A percentile compares a stretch with the other conserved stretches of the same genome.
Conservation (phyloP, 2,888 invertebrate genomes). For the Prosopocoilus inquinatus region DNA sequence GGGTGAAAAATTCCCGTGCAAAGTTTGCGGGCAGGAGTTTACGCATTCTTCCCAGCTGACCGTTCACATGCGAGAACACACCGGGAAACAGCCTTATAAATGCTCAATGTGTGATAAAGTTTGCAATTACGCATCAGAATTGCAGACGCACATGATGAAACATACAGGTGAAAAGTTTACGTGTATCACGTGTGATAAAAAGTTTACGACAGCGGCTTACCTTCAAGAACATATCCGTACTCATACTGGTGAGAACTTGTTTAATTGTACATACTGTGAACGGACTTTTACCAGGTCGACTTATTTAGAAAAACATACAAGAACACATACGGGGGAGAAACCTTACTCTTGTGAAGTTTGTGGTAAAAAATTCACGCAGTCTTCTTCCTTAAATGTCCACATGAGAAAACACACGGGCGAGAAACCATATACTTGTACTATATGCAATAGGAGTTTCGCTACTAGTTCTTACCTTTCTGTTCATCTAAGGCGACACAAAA, state of each 20-base stretch:
- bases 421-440: slow-evolving; percentile 43
- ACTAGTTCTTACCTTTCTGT: slow-evolving; percentile 44
- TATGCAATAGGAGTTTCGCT: slow-evolving; percentile 44
- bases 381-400: slow-evolving; percentile 46
- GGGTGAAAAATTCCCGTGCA: slow-evolving; percentile 52
- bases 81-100: slow-evolving; percentile 46
- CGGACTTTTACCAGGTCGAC: slow-evolving; percentile 56
- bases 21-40: slow-evolving; percentile 44
- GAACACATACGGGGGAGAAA: slow-evolving; percentile 54
- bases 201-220: slow-evolving; percentile 45
- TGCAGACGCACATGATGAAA: slow-evolving; percentile 45
- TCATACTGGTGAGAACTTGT: slow-evolving; percentile 49
- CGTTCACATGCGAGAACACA: slow-evolving; percentile 48
- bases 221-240: slow-evolving; percentile 41
- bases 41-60: slow-evolving; percentile 48
- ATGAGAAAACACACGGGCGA: slow-evolving; percentile 45
- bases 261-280: slow-evolving; percentile 47
- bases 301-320: slow-evolving; percentile 53
- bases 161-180: slow-evolving; percentile 45
- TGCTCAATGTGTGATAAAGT: slow-evolving; percentile 47
- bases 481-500: slow-evolving; percentile 45
- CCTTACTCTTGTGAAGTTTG: slow-evolving; percentile 44
- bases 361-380: slow-evolving; percentile 46
- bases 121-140: slow-evolving; percentile 44
- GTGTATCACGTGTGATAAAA: slow-evolving; percentile 44